A percentile compares a stretch with the other conserved stretches of the same genome.
phyloP scores from a whole-genome alignment of 2,888 invertebrate genomes.

The Melolontha melolontha region DNA sequence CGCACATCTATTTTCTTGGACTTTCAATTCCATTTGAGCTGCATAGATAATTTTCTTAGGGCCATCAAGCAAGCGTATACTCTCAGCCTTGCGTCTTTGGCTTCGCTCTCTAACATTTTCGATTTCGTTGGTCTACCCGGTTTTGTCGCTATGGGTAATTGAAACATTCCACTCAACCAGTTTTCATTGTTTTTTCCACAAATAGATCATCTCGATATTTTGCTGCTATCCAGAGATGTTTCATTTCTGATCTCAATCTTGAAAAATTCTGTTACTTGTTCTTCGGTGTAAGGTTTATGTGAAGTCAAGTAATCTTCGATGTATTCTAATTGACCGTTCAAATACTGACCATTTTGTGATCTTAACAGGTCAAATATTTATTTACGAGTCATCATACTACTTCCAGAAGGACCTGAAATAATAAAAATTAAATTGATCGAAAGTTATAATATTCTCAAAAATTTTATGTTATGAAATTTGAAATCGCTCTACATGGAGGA shows the following conservation, averaged over 20 bases:
- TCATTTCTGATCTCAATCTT: conserved; percentile 5
- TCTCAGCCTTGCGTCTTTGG: too few relatives aligned
- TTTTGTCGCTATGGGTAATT: conserved; percentile 4
- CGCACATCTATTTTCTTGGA: too few relatives aligned
- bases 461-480: too few relatives aligned
- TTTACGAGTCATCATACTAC: too few relatives aligned
- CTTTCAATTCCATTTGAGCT: conserved; percentile 24
- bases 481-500: too few relatives aligned
- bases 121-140: conserved; percentile 2
- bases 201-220: conserved; percentile 4
- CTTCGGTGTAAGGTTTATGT: too few relatives aligned
- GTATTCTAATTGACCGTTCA: conserved; percentile 6
- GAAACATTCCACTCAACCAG: conserved; percentile 10
- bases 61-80: too few relatives aligned
- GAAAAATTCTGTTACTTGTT: too few relatives aligned
- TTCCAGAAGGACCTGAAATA: too few relatives aligned
- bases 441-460: too few relatives aligned
- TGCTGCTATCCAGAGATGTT: conserved; percentile 1
- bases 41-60: conserved; percentile 4
- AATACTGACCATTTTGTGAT: neutral
- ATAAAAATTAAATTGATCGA: too few relatives aligned
- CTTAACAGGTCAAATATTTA: too few relatives aligned
- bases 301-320: conserved; percentile 15
- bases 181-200: conserved; percentile 3
- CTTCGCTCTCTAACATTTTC: conserved; percentile 1